Base-by-base conservation (phyloP, 2,797 vertebrate genomes). In the Sarcophilus harrisii region DNA sequence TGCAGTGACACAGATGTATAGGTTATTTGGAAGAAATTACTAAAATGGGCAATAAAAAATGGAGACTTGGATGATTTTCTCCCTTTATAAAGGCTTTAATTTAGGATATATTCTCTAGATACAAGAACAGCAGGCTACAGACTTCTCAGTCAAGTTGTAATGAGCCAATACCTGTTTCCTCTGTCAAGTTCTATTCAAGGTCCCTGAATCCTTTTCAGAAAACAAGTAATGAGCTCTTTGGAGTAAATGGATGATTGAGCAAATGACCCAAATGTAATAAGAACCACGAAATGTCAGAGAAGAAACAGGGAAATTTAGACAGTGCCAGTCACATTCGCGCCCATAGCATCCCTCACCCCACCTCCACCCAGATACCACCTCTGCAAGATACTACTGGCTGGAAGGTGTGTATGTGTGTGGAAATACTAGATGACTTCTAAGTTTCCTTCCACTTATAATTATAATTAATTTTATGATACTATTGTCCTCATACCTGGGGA, bases 21-120 rank as follows among this genome's bases (percentile, higher is more conserved):
- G 96, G 97, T 97, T 98, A 98, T 98, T 98, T 97, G 96, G 97
- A 97, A 97, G 97, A 95, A 97, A 96, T 95, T 87, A 97, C 96
- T 55, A 58, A 97, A 92, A 87, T 11, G 66, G 96, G 94, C 96
- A 96, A 91, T 54, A 59, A 89, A 91, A 95, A 95, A 91, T 49
- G 57, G 6, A 93, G 95, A 93, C 62, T 60, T 66, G 89, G 81
- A 96, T 97, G 89, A 30, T 55, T 93, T 58, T 45, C 95, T 92
- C 89, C 89, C 62, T 54, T 95, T 93, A 54, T 0, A 0, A 94
- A 96, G 93, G 92, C 93, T 94, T 97, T 73, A 59, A 95, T 57
- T 28, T 14, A 58, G 91, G 92, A 0, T 0, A 3, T 90, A 54
- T 91, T 81, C 18, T 81, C 73, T 45, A 73, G 38, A 24, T 49